Evolutionary conservation across 2,113 vertebrate species (phyloP).

Genomic region (Pomatostomus ruficeps): DNA sequence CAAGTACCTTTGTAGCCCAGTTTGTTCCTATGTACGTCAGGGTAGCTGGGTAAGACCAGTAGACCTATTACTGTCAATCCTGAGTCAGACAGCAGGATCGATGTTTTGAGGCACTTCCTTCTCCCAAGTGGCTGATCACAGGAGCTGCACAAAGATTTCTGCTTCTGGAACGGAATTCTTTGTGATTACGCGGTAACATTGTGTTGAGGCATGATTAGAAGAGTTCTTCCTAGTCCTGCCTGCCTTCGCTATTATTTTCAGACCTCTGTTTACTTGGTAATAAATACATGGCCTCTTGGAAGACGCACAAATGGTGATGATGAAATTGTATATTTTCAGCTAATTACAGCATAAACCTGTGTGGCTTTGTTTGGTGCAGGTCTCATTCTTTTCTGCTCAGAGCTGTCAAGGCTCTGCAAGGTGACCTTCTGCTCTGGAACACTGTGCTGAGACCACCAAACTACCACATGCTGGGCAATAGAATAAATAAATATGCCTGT

Average conservation of each 20-base stretch:
- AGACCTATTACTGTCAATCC: not conserved
- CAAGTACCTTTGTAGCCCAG: not conserved
- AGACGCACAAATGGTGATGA: not conserved
- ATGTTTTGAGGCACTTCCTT: not conserved
- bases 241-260: conserved; percentile 20
- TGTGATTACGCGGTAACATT: not conserved
- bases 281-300: not conserved
- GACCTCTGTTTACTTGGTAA: not conserved
- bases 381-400: not conserved
- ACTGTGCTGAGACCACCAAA: not conserved
- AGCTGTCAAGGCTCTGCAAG: not conserved
- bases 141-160: not conserved
- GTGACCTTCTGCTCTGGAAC: not conserved
- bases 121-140: not conserved
- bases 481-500: not conserved
- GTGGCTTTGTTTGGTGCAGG: not conserved
- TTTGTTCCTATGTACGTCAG: not conserved
- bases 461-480: not conserved
- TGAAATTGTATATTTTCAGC: not conserved
- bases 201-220: not conserved
- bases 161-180: not conserved
- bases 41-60: not conserved
- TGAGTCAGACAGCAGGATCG: not conserved
- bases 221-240: not conserved
- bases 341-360: not conserved